These are phyloP conservation scores for Alectoris magna DNA, from an alignment of 2,797 vertebrate species.

Conservation along the genomic window DNA sequence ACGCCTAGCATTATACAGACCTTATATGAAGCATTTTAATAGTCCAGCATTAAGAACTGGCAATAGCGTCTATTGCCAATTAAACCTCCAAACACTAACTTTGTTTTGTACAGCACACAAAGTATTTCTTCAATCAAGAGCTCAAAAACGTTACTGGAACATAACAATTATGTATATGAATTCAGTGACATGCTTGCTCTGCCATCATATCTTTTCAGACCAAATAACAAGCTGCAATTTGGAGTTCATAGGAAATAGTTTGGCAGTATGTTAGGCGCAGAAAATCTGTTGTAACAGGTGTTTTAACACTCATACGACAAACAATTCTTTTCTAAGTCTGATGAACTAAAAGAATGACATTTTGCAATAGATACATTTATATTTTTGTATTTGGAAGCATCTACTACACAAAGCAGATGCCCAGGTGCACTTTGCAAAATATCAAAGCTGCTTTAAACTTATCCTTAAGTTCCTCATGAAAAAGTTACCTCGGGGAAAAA, in stretches of 20 bases:
- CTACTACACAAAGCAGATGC: neutral
- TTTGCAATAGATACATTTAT: neutral
- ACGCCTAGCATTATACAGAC: neutral
- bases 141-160: neutral
- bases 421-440: neutral
- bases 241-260: neutral
- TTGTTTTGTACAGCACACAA: neutral
- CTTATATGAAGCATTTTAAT: neutral
- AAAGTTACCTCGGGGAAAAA: neutral
- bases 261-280: neutral
- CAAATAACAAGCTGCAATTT: neutral
- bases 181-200: neutral
- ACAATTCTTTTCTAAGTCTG: neutral
- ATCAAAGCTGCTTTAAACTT: neutral
- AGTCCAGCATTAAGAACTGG: neutral
- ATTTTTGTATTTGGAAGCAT: neutral
- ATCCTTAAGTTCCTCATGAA: neutral
- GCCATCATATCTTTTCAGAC: neutral
- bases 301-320: neutral
- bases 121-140: neutral
- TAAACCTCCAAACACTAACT: neutral
- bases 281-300: neutral
- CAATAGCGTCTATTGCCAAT: neutral
- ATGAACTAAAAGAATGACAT: conserved; percentile 5
- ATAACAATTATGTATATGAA: neutral